phyloP scores from a whole-genome alignment of 2,113 vertebrate genomes.

The Cygnus buccinator region DNA sequence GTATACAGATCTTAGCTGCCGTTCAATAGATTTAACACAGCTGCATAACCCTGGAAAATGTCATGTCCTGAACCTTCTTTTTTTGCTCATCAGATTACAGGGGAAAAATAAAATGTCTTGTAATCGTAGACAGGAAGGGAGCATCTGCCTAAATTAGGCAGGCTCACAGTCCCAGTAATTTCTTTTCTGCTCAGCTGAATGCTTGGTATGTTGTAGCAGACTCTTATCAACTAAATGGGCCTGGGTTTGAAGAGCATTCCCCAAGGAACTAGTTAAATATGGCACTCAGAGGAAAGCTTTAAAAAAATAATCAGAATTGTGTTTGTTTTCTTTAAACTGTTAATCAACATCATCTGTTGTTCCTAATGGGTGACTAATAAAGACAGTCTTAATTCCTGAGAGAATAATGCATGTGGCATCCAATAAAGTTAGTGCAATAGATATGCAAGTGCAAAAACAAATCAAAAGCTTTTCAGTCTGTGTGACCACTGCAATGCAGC shows the following conservation, averaged over 20 bases:
- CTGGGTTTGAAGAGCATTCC: background rate
- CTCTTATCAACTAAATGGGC: background rate
- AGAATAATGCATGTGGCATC: background rate
- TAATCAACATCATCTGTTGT: background rate
- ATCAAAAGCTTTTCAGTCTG: background rate
- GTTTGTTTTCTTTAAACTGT: background rate
- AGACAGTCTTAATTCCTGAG: background rate
- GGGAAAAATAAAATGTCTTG: background rate
- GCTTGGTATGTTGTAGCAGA: background rate
- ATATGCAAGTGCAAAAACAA: background rate
- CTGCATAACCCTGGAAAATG: conserved; percentile 36
- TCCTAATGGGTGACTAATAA: conserved; percentile 7
- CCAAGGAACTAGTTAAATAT: background rate
- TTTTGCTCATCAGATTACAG: background rate
- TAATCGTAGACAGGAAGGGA: background rate
- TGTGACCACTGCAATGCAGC: background rate
- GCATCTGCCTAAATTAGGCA: background rate
- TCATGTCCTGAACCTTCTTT: background rate
- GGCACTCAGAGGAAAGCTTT: background rate
- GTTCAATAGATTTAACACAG: conserved; percentile 63
- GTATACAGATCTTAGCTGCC: conserved; percentile 7
- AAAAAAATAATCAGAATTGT: background rate
- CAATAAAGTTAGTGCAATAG: background rate
- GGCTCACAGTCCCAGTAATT: conserved; percentile 11
- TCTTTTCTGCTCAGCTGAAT: background rate